Evolutionary conservation across 1,140 invertebrate species (phyloP).

Genomic region (Chironomus tepperi): DNA sequence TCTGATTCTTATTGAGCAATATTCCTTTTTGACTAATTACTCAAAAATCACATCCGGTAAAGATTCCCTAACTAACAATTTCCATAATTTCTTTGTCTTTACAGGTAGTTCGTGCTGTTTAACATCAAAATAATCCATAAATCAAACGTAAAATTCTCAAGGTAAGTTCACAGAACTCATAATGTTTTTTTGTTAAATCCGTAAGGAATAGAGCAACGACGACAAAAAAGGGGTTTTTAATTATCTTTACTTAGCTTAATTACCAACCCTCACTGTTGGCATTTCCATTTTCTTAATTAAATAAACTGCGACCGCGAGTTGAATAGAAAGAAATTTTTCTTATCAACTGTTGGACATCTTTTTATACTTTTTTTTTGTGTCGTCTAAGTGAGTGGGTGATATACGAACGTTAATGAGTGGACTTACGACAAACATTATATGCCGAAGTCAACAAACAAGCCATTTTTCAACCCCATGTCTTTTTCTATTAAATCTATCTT

Average conservation of each 20-base stretch:
- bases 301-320: not conserved
- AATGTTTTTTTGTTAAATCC: too few species aligned
- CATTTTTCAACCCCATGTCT: not conserved
- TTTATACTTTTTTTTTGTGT: too few species aligned
- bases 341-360: slow-evolving; percentile 1
- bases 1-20: too few species aligned
- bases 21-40: too few species aligned
- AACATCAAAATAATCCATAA: slow-evolving; percentile 16
- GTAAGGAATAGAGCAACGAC: not conserved
- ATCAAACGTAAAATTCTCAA: slow-evolving; percentile 10
- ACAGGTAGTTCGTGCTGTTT: slow-evolving; percentile 16
- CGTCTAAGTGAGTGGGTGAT: too few species aligned
- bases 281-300: slow-evolving; percentile 23
- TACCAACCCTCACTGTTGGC: not conserved
- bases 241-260: slow-evolving; percentile 17
- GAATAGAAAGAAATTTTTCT: not conserved
- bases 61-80: not conserved
- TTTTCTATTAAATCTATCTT: slow-evolving; percentile 9
- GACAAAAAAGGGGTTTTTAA: not conserved
- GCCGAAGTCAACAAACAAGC: too few species aligned
- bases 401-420: too few species aligned
- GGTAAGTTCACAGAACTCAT: not conserved
- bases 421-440: too few species aligned
- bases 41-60: too few species aligned
- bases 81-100: not conserved